These are phyloP conservation scores for Rhagonycha fulva DNA, from an alignment of 2,888 invertebrate species.

Conservation along the genomic window DNA sequence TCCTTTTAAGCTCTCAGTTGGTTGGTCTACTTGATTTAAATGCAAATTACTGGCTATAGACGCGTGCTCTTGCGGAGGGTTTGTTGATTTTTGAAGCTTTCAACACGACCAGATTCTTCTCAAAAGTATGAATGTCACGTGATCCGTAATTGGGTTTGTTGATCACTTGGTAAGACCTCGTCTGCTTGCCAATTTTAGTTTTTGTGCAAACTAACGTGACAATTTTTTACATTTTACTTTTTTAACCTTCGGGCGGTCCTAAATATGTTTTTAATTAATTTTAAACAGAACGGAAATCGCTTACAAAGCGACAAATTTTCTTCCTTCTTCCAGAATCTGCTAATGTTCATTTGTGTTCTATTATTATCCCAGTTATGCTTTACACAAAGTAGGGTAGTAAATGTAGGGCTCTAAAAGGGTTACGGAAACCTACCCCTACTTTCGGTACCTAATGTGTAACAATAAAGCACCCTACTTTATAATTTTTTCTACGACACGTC, in stretches of 20 bases:
- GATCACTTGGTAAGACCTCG: neutral
- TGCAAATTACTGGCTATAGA: conserved; percentile 43
- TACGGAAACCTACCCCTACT: conserved; percentile 14
- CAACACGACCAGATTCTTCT: neutral
- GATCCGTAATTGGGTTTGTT: neutral
- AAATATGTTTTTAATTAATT: neutral
- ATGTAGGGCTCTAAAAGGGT: conserved; percentile 28
- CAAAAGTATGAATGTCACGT: neutral
- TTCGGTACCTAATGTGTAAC: conserved; percentile 16
- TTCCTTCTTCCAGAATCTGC: conserved; percentile 1
- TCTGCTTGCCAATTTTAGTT: neutral
- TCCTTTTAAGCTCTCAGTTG: conserved; percentile 19
- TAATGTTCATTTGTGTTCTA: conserved; percentile 19
- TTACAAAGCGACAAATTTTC: neutral
- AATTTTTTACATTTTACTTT: neutral
- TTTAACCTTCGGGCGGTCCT: neutral
- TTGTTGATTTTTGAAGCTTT: conserved; percentile 2
- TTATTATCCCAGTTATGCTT: conserved; percentile 16
- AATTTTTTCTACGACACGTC: neutral
- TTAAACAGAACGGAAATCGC: neutral
- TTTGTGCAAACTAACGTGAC: neutral
- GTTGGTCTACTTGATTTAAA: conserved; percentile 44
- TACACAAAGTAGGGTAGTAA: conserved; percentile 22
- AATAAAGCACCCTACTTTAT: conserved; percentile 25
- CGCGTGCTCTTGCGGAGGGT: conserved; percentile 35